Base-by-base conservation (phyloP, 23 tunicate genomes). In the Aplidium turbinatum region DNA sequence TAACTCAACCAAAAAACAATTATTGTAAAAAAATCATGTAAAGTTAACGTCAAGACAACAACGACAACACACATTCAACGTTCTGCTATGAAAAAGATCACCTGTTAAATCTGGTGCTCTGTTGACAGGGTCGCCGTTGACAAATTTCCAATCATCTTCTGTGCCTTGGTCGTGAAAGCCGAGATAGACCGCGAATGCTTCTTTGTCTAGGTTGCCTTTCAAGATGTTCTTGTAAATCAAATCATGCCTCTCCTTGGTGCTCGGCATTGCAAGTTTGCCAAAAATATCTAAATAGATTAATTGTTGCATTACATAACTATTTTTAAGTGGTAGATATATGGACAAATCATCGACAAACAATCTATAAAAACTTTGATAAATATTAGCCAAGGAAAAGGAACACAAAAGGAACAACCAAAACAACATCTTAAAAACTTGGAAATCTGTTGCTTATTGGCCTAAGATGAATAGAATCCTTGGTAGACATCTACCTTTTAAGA, bases 91-190 rank as follows among this genome's bases (percentile, higher is more conserved):
- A 38, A 6, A 60, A 54, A 54, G 21, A 27, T 27, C n/a, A 83
- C 91, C 47, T 57, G 20, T 18, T 55, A 85, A 77, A 36, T 42
- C 34, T 2, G 83, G 91, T 18, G 82, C 24, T 0, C 45, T 31
- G 33, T 77, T 77, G 1, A 77, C 78, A 0, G 42, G 38, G 22
- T 23, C 38, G 0, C 77, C 83, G 45, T 77, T 73, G 1, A 42
- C 64, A 58, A 76, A 85, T 29, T 28, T 66, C 91, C 91, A 85
- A 26, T 61, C 61, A 7, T 78, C 78, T 56, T 83, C 89, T 26
- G 31, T 30, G 2, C 23, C 53, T 11, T 32, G 23, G 38, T 85
- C 83, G 32, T n/a, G 68, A 51, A 85, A 50, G 42, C 91, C 91
- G 1, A 85, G 42, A 83, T 83, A 85, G 23, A 70, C 57, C 22